These are phyloP conservation scores for Wasmannia auropunctata DNA, from an alignment of 1,140 invertebrate genomes.

Conservation along the genomic window DNA sequence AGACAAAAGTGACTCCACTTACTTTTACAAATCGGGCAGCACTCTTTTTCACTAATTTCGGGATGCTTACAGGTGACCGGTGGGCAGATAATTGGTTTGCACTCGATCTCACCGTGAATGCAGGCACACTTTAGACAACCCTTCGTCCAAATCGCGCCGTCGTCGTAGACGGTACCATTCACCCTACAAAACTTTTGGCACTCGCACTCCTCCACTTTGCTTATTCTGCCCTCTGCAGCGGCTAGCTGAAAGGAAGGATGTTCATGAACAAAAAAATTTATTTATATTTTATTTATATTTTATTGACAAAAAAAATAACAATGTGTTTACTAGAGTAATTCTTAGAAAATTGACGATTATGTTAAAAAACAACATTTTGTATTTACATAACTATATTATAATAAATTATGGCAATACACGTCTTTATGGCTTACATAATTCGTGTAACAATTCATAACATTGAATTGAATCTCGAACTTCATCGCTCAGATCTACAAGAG, in stretches of 20 bases:
- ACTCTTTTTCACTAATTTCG: conserved; percentile 90
- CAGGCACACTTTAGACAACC: conserved; percentile 94
- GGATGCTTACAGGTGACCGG: conserved; percentile 92
- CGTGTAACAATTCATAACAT: background rate
- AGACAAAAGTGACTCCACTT: conserved; percentile 84
- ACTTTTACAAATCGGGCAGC: conserved; percentile 95
- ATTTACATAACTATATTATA: background rate
- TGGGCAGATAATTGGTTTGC: conserved; percentile 92
- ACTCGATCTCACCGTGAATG: conserved; percentile 93
- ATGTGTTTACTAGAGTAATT: background rate
- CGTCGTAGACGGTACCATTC: conserved; percentile 92
- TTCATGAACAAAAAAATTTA: conserved; percentile 75
- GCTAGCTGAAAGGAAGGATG: conserved; percentile 89
- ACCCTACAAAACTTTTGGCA: conserved; percentile 94
- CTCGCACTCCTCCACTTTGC: conserved; percentile 93
- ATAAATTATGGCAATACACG: background rate
- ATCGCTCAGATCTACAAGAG: background rate
- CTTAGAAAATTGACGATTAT: background rate
- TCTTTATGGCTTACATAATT: background rate
- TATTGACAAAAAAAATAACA: background rate
- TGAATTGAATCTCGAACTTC: conserved; percentile 52
- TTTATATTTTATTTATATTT: conserved; percentile 2
- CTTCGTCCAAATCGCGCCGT: conserved; percentile 93
- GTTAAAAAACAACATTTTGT: background rate
- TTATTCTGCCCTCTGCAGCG: conserved; percentile 90